Evolutionary conservation across 2,888 invertebrate genomes (phyloP).

Genomic region (Agriotes lineatus): DNA sequence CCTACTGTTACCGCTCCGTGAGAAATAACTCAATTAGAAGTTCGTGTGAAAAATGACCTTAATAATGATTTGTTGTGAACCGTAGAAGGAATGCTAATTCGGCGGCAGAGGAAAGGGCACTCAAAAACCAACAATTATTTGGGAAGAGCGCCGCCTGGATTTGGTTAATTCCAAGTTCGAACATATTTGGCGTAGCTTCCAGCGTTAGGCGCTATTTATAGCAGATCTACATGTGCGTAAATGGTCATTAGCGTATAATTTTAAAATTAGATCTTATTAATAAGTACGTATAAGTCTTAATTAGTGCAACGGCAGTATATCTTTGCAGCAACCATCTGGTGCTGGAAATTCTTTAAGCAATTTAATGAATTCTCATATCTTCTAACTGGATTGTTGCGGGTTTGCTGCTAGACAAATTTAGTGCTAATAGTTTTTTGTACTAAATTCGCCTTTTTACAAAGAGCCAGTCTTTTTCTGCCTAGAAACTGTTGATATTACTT

Average conservation of each 20-base stretch:
- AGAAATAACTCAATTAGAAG: slow-evolving; percentile 45
- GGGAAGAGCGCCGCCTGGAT: too few relatives aligned
- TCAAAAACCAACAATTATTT: too few relatives aligned
- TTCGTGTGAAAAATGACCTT: slow-evolving; percentile 16
- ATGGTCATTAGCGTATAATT: slow-evolving; percentile 15
- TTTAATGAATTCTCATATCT: slow-evolving; percentile 26
- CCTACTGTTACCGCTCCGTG: slow-evolving; percentile 50
- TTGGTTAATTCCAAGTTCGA: neutral
- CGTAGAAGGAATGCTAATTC: slow-evolving; percentile 6
- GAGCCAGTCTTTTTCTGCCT: too few relatives aligned
- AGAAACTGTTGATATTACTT: too few relatives aligned
- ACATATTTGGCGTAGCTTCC: neutral
- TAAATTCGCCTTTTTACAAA: slow-evolving; percentile 16
- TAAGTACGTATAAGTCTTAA: slow-evolving; percentile 25
- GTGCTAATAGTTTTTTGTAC: slow-evolving; percentile 26
- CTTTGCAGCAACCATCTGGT: slow-evolving; percentile 21
- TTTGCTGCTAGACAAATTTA: slow-evolving; percentile 24
- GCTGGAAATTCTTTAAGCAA: slow-evolving; percentile 27
- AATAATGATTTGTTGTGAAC: slow-evolving; percentile 18
- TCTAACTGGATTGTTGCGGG: slow-evolving; percentile 1
- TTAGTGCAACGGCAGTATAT: slow-evolving; percentile 22
- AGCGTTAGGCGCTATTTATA: slow-evolving; percentile 9
- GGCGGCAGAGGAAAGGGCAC: too few relatives aligned
- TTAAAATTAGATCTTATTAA: slow-evolving; percentile 25
- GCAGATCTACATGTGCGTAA: slow-evolving; percentile 6